Evolutionary conservation across 1,140 invertebrate species (phyloP), one percentile per base, ranked within the genome.

Genomic region (Aphelenchoides fujianensis): DNA sequence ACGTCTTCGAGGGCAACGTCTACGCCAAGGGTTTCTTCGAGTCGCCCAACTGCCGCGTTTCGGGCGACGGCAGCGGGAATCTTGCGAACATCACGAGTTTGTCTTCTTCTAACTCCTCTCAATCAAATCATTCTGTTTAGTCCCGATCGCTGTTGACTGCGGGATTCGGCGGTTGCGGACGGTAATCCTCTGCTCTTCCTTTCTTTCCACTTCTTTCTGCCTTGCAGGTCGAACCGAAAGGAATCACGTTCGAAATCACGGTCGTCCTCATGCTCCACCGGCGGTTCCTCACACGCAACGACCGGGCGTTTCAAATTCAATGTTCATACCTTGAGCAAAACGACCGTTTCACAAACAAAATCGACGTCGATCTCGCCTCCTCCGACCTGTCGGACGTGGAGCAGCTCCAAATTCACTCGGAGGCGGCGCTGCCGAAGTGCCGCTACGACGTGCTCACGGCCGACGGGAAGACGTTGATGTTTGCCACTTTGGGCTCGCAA

Each of bases 11-110:
- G 9, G 77, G 77, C n/a, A 78, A 80, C 48, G 75, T 78, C n/a
- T 78, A 78, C 57, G 79, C 79, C 2, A 78, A 78, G 55, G 77
- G 77, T 9, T 78, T 81, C 55, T 78, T 78, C 61, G 32, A 82
- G 41, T 73, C 68, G n/a, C 70, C 77, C 23, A 71, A 41, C 7
- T 78, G 77, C 48, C 57, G 79, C 28, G 74, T 78, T 7, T 37
- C 72, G 36, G 77, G 77, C 19, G 66, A 78, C 71, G 79, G 79
- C 2, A 28, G 64, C 55, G 73, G 69, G 2, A 70, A 81, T 19
- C 57, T 55, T 23, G 69, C 75, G n/a, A 81, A 82, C 53, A 78
- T 78, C 23, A 78, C 79, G 12, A 76, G n/a, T n/a, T n/a, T n/a
- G n/a, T n/a, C n/a, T n/a, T n/a, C n/a, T n/a, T n/a, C n/a, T n/a